Base-by-base conservation (phyloP, 2,888 invertebrate genomes). In the Ceramica pisi region DNA sequence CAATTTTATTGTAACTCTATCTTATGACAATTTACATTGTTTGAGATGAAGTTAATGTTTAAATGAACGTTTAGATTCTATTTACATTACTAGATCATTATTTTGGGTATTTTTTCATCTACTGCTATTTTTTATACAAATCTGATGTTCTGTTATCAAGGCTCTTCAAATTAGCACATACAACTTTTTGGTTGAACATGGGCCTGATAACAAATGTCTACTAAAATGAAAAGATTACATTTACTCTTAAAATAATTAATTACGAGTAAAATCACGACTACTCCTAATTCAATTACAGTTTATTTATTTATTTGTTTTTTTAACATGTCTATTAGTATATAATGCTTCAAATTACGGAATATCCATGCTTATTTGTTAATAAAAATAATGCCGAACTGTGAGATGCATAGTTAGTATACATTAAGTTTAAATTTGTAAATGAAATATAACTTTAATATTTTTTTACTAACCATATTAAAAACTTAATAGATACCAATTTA, bases 401-500 rank as follows among this genome's bases (percentile, higher is more conserved):
- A 80, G 76, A 78, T 77, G 70, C 77, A 85, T 69, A 84, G 77
- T 85, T 86, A 87, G 83, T 87, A 87, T 71, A 84, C 85, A 89
- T 88, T 86, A 87, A 89, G 87, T 85, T 88, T 72, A 67, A 56
- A 35, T n/a, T n/a, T n/a, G n/a, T 35, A 23, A 41, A 21, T 41
- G 0, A 60, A 63, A 16, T 35, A n/a, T 19, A 35, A 14, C 4
- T 48, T n/a, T n/a, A n/a, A 44, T 10, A 14, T 26, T 14, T 35
- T 55, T 10, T 5, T 44, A 55, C 16, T 70, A 38, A 46, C 21
- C 23, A 16, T 56, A 60, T 48, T 63, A 19, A 71, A 72, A 86
- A 90, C 87, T 89, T 87, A 89, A 90, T 89, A 88, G 71, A 88
- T 85, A 89, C 69, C 88, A 88, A 89, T 77, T 57, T 83, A 87